Evolutionary conservation across 2,113 vertebrate genomes (phyloP), one percentile per base, ranked within the genome.

Genomic region (Clarias batrachus): DNA sequence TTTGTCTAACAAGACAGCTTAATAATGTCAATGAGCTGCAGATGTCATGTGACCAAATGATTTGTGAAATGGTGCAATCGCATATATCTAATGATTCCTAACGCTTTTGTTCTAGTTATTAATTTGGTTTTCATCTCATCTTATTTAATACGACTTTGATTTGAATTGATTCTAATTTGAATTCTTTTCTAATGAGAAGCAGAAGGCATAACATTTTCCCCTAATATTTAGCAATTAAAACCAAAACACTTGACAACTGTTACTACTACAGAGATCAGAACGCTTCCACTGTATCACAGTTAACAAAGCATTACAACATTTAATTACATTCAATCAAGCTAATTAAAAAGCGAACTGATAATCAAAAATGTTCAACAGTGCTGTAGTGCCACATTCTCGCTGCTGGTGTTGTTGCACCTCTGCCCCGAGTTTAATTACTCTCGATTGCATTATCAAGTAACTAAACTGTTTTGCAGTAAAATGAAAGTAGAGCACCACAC

Each of bases 391-490:
- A n/a, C 41, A 52, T 14, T 27, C 23, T 52, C 41, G n/a, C 37
- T 52, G 2, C 41, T 54, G 41, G 11, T 5, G 12, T 6, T 73
- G 17, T 19, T 56, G 52, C 2, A 56, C 4, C 52, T 78, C 25
- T 56, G 74, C 48, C 25, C 25, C 19, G 13, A 30, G 74, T 54
- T 76, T 56, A 78, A 77, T 77, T 54, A 56, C 25, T 27, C 23
- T 74, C 23, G 73, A 76, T 48, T 76, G 23, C 41, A 76, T 76
- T 76, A 76, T 54, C 12, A 76, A 52, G n/a, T 56, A 78, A 54
- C 41, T 52, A 76, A 78, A 78, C 74, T 30, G 52, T 56, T 56
- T 54, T 27, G 48, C 6, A n/a, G 23, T n/a, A 56, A 54, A 77
- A 56, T n/a, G 48, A 54, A 77, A 77, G 25, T 77, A 77, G 52